Base-by-base conservation (phyloP, 2,888 invertebrate genomes). In the Noctua janthina region DNA sequence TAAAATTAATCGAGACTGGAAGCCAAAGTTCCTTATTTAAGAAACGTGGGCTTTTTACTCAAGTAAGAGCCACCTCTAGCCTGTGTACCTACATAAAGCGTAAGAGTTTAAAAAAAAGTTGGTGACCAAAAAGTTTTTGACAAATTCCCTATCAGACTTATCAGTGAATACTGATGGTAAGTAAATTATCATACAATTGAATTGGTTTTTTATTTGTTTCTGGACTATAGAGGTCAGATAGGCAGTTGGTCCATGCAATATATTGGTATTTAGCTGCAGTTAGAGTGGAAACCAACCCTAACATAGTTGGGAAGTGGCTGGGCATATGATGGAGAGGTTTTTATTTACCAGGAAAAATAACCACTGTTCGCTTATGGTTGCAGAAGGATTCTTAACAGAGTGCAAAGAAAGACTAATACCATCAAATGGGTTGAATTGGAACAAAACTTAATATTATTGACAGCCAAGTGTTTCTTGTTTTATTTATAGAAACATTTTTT, bases 91-190 rank as follows among this genome's bases (percentile, higher is more conserved):
- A 11, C 35, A 0, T 5, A 15, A 0, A 51, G 6, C 5, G 15
- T 15, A 51, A 29, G 1, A 67, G 7, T 51, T 17, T 20, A 6
- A 49, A 81, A 74, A 66, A 80, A 82, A 68, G n/a, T 54, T 80
- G 46, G 43, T 3, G 11, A 49, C 0, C 1, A 59, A 13, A 64
- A 70, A 59, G 64, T 43, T 70, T 74, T 70, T 29, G 35, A 64
- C 20, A 49, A 15, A 51, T 68, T 67, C 23, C 0, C 10, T 17
- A 17, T 8, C 29, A 8, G 6, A 35, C 13, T 1, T 62, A 46
- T 23, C 54, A 81, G 64, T 66, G 56, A 66, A 54, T 49, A 81
- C 5, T 81, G 23, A 74, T 82, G 66, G 82, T 80, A 51, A 82
- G 79, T 46, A 46, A 59, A 54, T 11, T n/a, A 51, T 35, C 4